phyloP scores from a whole-genome alignment of 2,797 vertebrate species.

The Hydrocynus forskahlii region DNA sequence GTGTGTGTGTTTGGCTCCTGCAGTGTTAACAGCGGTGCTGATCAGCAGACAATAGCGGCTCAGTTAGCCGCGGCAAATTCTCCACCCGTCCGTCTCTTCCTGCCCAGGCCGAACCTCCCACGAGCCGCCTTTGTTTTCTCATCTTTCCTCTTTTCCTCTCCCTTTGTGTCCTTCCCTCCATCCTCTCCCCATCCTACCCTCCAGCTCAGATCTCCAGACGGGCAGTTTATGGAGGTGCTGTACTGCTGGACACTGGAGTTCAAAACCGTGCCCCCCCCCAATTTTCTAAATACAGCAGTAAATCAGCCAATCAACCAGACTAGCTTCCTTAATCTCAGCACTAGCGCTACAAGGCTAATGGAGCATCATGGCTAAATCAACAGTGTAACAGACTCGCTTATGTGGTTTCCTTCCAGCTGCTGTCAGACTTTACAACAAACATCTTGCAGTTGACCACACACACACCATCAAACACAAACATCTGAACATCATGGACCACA shows the following conservation, averaged over 20 bases:
- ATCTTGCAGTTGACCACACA: no score
- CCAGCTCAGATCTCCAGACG: neutral
- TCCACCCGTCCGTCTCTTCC: constrained; percentile 14
- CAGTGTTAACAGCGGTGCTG: constrained; percentile 23
- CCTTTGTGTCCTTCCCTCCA: constrained; percentile 18
- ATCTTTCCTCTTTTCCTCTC: neutral
- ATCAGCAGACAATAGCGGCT: constrained; percentile 11
- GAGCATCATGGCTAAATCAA: no score
- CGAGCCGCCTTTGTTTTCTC: constrained; percentile 50
- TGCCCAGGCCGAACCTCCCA: constrained; percentile 34
- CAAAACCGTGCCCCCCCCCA: no score
- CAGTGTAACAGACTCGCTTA: no score
- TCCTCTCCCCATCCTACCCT: constrained; percentile 7
- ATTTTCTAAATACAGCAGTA: no score
- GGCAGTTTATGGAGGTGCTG: constrained; percentile 6
- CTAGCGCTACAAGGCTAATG: no score
- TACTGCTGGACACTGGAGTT: neutral
- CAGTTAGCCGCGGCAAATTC: constrained; percentile 9
- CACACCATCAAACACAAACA: no score
- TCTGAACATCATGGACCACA: no score
- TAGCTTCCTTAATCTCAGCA: no score
- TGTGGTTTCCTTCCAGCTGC: no score
- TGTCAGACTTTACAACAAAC: no score
- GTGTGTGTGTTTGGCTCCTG: neutral
- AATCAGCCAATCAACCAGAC: no score